phyloP scores from a whole-genome alignment of 2,888 invertebrate species.

The Rhingia rostrata region DNA sequence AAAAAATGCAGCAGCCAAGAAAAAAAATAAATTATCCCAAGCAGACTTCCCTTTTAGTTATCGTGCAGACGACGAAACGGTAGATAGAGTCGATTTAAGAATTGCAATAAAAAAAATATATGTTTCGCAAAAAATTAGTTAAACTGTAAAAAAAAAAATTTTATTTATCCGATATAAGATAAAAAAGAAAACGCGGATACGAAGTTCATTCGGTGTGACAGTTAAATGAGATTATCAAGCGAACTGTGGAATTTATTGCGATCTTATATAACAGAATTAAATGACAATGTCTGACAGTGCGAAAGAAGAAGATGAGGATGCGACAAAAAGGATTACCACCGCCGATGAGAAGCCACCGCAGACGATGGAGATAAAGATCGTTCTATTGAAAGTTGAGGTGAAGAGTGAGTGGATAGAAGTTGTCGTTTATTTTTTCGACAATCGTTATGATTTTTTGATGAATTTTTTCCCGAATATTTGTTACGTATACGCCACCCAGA shows the following conservation, averaged over 20 bases:
- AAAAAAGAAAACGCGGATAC: background rate
- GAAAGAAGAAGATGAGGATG: conserved; percentile 48
- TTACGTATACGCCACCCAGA: conserved; percentile 26
- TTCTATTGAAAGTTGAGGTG: conserved; percentile 66
- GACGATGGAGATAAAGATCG: conserved; percentile 58
- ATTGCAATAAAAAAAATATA: conserved; percentile 25
- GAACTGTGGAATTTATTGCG: conserved; percentile 2
- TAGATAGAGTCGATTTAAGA: conserved; percentile 52
- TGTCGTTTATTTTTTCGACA: background rate
- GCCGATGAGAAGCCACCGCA: conserved; percentile 35
- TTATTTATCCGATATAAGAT: background rate
- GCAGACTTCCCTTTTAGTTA: conserved; percentile 64
- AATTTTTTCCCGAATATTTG: background rate
- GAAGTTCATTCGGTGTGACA: background rate
- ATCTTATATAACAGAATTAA: conserved; percentile 43
- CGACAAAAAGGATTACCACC: conserved; percentile 31
- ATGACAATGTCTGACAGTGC: conserved; percentile 48
- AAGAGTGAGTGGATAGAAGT: conserved; percentile 13
- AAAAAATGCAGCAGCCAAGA: background rate
- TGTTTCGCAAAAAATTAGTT: background rate
- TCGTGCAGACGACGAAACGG: conserved; percentile 61
- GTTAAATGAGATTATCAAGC: conserved; percentile 20
- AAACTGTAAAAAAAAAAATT: background rate
- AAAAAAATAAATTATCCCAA: conserved; percentile 31
- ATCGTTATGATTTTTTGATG: background rate